phyloP scores from a whole-genome alignment of 2,113 vertebrate genomes.

The Myiagra hebetior region DNA sequence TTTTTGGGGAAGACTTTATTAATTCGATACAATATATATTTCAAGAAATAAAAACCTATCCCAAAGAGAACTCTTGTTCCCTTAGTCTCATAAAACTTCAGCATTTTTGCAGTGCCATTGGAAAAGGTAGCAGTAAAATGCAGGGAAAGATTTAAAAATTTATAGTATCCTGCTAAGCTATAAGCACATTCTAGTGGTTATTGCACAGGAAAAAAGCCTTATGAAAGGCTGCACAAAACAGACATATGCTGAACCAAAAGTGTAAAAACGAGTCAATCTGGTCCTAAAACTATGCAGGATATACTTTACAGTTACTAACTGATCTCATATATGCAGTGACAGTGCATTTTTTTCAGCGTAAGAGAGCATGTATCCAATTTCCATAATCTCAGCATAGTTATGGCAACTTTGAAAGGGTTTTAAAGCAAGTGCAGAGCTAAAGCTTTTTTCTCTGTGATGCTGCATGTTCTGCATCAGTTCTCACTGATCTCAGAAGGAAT shows the following conservation, averaged over 20 bases:
- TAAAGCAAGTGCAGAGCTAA: background rate
- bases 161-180: background rate
- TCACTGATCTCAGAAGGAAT: background rate
- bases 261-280: background rate
- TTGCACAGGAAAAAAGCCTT: background rate
- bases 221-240: background rate
- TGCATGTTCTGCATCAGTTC: background rate
- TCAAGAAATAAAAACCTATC: background rate
- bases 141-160: background rate
- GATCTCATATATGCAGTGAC: background rate
- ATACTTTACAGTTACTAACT: background rate
- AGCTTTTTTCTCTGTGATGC: background rate
- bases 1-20: background rate
- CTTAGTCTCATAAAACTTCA: background rate
- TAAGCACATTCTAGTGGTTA: background rate
- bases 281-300: background rate
- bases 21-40: background rate
- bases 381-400: background rate
- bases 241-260: background rate
- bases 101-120: background rate
- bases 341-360: background rate
- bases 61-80: background rate
- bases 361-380: background rate
- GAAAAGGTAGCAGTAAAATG: background rate
- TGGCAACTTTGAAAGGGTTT: background rate